Evolutionary conservation across 2,797 vertebrate genomes (phyloP).

Genomic region (Alouatta caraya): DNA sequence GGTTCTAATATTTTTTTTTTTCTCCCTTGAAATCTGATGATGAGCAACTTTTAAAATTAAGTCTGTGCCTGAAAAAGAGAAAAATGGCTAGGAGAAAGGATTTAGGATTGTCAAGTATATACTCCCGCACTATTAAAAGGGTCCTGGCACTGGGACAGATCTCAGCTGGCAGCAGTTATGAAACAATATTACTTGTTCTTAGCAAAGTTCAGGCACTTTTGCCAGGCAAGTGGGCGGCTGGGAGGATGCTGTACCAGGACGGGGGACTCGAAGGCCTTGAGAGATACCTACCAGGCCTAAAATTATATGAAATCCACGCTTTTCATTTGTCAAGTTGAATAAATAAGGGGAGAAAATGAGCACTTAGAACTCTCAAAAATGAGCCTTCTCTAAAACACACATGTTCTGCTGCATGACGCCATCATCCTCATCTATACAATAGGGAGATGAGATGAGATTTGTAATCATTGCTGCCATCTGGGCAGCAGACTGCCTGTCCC

Average conservation of each 20-base stretch:
- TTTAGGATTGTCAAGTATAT: not conserved
- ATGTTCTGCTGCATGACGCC: not conserved
- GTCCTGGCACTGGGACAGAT: not conserved
- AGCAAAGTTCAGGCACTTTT: not conserved
- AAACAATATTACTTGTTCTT: not conserved
- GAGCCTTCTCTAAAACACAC: not conserved
- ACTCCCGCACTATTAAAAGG: not conserved
- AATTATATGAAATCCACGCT: not conserved
- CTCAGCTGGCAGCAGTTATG: not conserved
- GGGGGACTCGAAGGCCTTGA: not conserved
- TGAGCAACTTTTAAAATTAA: not conserved
- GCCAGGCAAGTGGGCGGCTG: not conserved
- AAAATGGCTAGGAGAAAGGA: not conserved
- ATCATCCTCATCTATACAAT: rapidly evolving
- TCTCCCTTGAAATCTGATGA: not conserved
- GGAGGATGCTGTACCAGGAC: not conserved
- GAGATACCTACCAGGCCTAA: not conserved
- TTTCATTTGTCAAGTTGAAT: not conserved
- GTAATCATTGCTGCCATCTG: not conserved
- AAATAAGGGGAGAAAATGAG: not conserved
- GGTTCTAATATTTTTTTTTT: not conserved
- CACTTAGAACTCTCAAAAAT: not conserved
- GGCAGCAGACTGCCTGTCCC: not conserved
- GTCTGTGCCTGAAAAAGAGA: not conserved
- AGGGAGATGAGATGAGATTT: not conserved